Evolutionary conservation across 2,113 vertebrate species (phyloP).

Genomic region (Mixornis gularis): DNA sequence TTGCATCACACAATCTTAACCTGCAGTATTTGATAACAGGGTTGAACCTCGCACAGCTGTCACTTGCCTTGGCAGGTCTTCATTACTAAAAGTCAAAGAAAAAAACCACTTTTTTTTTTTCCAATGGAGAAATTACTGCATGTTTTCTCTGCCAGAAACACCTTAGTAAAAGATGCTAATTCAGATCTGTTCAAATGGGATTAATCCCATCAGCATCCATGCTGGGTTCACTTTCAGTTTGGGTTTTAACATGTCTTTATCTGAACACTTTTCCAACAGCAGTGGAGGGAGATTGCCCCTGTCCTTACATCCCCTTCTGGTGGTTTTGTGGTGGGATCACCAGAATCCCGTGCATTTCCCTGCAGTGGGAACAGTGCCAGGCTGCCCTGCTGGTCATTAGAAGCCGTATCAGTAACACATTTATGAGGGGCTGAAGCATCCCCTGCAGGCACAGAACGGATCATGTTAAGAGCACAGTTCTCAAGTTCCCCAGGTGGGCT

Average conservation of each 20-base stretch:
- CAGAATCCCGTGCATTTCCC: fast-evolving
- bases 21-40: background rate
- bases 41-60: background rate
- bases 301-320: background rate
- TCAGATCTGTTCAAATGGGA: background rate
- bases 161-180: background rate
- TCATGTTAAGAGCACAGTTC: background rate
- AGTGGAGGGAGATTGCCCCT: background rate
- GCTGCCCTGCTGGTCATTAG: background rate
- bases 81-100: background rate
- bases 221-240: background rate
- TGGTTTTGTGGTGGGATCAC: background rate
- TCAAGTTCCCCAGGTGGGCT: background rate
- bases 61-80: background rate
- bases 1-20: background rate
- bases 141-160: background rate
- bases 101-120: fast-evolving
- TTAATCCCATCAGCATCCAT: background rate
- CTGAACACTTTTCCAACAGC: background rate
- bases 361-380: background rate
- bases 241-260: background rate
- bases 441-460: background rate
- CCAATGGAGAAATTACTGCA: background rate
- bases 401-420: fast-evolving
- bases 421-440: background rate